These are phyloP conservation scores for Quadroppia sp. DNA, from an alignment of 2,888 invertebrate species.

Conservation along the genomic window DNA sequence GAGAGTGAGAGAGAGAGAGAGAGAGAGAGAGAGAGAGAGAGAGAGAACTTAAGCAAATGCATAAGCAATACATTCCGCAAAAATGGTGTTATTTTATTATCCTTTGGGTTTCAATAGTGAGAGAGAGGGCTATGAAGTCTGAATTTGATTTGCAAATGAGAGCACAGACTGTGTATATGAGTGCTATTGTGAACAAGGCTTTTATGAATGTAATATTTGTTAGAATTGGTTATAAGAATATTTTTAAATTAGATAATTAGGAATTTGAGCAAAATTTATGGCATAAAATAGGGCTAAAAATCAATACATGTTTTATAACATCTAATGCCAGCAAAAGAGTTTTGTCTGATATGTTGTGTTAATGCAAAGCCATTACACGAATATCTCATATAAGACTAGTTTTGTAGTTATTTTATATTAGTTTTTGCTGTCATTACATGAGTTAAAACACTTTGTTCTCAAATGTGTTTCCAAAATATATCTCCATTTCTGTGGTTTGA, in stretches of 20 bases:
- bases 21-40: not conserved
- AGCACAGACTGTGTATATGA: not conserved
- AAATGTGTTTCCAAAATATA: too few species aligned
- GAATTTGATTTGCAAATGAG: constrained; percentile 8
- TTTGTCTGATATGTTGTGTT: not conserved
- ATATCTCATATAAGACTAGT: not conserved
- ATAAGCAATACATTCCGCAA: constrained; percentile 15
- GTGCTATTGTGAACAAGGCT: not conserved
- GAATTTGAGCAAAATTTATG: not conserved
- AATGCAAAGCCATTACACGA: not conserved
- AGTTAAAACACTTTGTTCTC: not conserved
- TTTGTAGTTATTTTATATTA: not conserved
- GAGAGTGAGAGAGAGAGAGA: not conserved
- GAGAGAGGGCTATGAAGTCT: not conserved
- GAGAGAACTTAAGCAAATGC: not conserved
- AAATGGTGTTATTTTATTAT: constrained; percentile 30
- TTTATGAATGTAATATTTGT: not conserved
- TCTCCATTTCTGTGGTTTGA: too few species aligned
- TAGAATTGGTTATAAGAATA: not conserved
- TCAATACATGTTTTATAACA: constrained; percentile 5
- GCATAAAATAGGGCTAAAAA: constrained; percentile 1
- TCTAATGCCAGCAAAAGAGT: not conserved
- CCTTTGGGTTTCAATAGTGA: not conserved
- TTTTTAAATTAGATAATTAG: constrained; percentile 20
- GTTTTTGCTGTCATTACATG: not conserved